Base-by-base conservation (phyloP, 2,113 vertebrate genomes). In the Scortum barcoo region DNA sequence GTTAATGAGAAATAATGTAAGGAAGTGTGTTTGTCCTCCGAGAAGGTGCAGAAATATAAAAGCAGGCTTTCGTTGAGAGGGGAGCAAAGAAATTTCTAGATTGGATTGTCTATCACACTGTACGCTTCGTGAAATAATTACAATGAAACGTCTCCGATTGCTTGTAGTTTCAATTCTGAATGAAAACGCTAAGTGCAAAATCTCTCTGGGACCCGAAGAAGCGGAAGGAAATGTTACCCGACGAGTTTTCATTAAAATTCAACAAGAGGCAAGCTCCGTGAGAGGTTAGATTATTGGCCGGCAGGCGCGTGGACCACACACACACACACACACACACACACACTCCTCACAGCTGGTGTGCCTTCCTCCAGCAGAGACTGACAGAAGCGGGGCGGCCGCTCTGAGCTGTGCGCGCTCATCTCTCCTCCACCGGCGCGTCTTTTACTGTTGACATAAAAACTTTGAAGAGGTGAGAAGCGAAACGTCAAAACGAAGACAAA, bases 211-310 rank as follows among this genome's bases (percentile, higher is more conserved):
- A 62, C 13, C 60, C 7, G n/a, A 63, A 80, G 58, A 83, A 69
- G 38, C 80, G 61, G 86, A 75, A 80, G 56, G 76, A 88, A 86
- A 84, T 84, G 86, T 80, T 81, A 80, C 58, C 67, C 81, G 58
- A 70, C 70, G 53, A 79, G 46, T 80, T 85, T 74, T 82, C 88
- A 92, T 93, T 91, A 88, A 89, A 84, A 93, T 93, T 91, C 92
- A 89, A 61, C 81, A 87, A 83, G 86, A 89, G 81, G 76, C 88
- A 72, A 84, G 48, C 84, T 91, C 81, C 87, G 91, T 91, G 91
- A 92, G 92, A 92, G 93, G 91, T 92, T 92, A 91, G 86, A 89
- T 92, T 93, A 92, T 92, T 92, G 91, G 91, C 87, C 85, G 86
- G 73, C 68, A 76, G 58, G 62, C 81, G 40, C 78, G 24, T 28